These are phyloP conservation scores for Phorcus lineatus DNA, from an alignment of 2,888 invertebrate species.

Conservation along the genomic window DNA sequence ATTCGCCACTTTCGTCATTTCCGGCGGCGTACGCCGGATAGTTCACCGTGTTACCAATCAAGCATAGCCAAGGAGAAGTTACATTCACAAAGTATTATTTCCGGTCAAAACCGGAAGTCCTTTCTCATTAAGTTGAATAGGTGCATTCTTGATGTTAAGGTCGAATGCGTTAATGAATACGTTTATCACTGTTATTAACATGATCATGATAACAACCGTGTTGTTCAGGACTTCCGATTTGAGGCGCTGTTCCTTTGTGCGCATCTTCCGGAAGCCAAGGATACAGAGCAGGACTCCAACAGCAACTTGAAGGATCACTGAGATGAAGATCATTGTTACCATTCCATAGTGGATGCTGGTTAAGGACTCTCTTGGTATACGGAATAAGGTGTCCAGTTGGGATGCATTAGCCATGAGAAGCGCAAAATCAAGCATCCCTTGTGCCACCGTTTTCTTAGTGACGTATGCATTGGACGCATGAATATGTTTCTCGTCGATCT, in stretches of 20 bases:
- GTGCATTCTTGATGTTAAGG: neutral
- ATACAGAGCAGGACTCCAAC: conserved; percentile 79
- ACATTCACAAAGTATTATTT: too few relatives aligned
- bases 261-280: conserved; percentile 36
- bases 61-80: too few relatives aligned
- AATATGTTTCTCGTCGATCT: too few relatives aligned
- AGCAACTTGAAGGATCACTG: conserved; percentile 81
- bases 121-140: too few relatives aligned
- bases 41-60: too few relatives aligned
- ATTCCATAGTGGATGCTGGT: conserved; percentile 80
- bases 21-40: too few relatives aligned
- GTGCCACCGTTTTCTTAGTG: neutral
- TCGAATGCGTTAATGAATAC: neutral
- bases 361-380: conserved; percentile 82
- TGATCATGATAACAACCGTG: neutral
- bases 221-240: neutral
- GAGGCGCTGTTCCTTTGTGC: neutral
- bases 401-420: conserved; percentile 78
- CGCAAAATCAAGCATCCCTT: neutral
- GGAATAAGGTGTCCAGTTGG: conserved; percentile 82
- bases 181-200: neutral
- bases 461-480: neutral
- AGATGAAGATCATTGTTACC: conserved; percentile 82
- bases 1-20: too few relatives aligned
- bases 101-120: too few relatives aligned